Evolutionary conservation across 2,888 invertebrate genomes (phyloP), one percentile per base, ranked within the genome.

Genomic region (Meloe dianella): DNA sequence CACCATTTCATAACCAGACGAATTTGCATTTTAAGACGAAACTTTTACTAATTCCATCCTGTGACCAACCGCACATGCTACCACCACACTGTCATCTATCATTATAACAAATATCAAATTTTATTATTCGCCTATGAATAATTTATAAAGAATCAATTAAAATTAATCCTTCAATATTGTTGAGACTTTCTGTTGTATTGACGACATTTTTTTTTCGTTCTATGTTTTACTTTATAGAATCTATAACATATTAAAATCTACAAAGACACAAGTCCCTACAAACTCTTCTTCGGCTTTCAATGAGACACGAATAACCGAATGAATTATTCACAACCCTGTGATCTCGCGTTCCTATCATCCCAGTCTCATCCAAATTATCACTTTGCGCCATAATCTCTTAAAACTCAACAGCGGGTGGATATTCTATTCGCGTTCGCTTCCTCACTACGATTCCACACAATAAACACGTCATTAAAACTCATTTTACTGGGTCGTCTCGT

Each of bases 21-120:
- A 81, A 82, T 82, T 81, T 81, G 75, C 81, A 82, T 82, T 81
- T 80, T 79, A 80, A 80, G 80, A 79, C 75, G 77, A 78, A 79
- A 75, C 77, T 54, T 75, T 74, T 75, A 73, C 77, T 79, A 79
- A 80, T 79, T 79, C 79, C 24, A 24, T 24, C 74, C 73, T 77
- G 75, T 67, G 76, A 78, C 76, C 75, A 66, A 72, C 77, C 78
- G 77, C 75, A 77, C 76, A 74, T 76, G 74, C 73, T 72, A 74
- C 73, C 71, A 70, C 63, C 72, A 41, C n/a, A 54, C 9, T 14
- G 24, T 24, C 24, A 12, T 47, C 41, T 8, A 47, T 47, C 47
- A 54, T 54, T 20, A 47, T 24, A 51, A 3, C 47, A 20, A 54
- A 20, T 24, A 54, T 8, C 54, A 54, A 54, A 54, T 12, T n/a